phyloP scores from a whole-genome alignment of 2,113 vertebrate genomes.

The Xiphorhynchus elegans region DNA sequence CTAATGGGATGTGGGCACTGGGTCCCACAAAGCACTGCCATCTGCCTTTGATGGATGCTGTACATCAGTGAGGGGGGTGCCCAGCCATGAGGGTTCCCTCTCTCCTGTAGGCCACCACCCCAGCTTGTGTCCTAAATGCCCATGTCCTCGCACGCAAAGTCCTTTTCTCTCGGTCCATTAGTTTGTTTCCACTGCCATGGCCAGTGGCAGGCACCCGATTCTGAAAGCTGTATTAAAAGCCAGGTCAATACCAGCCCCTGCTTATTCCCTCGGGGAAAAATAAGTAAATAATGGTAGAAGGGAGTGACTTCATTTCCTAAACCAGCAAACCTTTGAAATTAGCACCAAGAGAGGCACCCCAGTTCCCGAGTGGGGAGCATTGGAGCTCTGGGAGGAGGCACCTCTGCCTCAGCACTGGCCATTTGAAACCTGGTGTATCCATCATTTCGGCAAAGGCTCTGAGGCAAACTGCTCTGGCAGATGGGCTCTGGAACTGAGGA shows the following conservation, averaged over 20 bases:
- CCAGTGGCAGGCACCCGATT: conserved; percentile 3
- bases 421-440: neutral
- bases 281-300: conserved; percentile 34
- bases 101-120: neutral
- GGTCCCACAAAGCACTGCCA: neutral
- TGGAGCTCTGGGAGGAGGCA: neutral
- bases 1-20: neutral
- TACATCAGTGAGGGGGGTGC: fast-evolving
- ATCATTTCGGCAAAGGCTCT: neutral
- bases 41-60: neutral
- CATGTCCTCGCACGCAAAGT: neutral
- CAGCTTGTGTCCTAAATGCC: conserved; percentile 17
- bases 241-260: conserved; percentile 57
- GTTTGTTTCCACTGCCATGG: conserved; percentile 55
- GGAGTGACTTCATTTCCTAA: neutral
- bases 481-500: neutral
- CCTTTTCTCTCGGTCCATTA: conserved; percentile 60
- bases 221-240: conserved; percentile 71
- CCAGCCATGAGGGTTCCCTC: neutral
- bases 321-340: neutral
- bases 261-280: conserved; percentile 46
- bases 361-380: neutral
- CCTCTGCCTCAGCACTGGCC: neutral
- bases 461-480: neutral
- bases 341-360: fast-evolving